phyloP scores from a whole-genome alignment of 2,888 invertebrate genomes.

The Mythimna loreyi region DNA sequence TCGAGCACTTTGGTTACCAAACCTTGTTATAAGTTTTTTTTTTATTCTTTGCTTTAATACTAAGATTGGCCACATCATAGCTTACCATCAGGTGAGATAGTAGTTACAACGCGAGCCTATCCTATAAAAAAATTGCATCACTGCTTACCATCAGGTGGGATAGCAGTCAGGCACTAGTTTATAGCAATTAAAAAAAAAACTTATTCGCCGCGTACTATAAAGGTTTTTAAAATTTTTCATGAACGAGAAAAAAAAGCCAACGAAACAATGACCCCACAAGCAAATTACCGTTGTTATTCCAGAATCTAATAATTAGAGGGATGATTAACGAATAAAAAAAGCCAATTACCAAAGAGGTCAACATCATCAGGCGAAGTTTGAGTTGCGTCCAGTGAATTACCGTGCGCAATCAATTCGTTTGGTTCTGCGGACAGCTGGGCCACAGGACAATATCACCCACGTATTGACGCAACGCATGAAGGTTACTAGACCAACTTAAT shows the following conservation, averaged over 20 bases:
- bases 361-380: conserved; percentile 34
- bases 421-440: conserved; percentile 34
- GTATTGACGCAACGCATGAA: conserved; percentile 62
- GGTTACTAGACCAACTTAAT: conserved; percentile 66
- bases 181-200: no score
- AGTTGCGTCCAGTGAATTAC: conserved; percentile 51
- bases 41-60: no score
- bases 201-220: no score
- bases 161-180: no score
- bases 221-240: no score
- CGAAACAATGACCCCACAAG: conserved; percentile 37
- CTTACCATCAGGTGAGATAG: no score
- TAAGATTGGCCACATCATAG: no score
- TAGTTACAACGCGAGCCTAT: no score
- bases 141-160: no score
- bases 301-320: conserved; percentile 39
- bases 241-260: not conserved
- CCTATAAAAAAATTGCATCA: no score
- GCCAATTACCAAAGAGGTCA: conserved; percentile 47
- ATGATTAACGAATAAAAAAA: conserved; percentile 41
- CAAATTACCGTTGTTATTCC: conserved; percentile 28
- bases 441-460: conserved; percentile 72
- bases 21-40: no score
- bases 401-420: conserved; percentile 46
- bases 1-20: no score